phyloP scores from a whole-genome alignment of 2,797 vertebrate genomes.

The Neomorphus geoffroyi region DNA sequence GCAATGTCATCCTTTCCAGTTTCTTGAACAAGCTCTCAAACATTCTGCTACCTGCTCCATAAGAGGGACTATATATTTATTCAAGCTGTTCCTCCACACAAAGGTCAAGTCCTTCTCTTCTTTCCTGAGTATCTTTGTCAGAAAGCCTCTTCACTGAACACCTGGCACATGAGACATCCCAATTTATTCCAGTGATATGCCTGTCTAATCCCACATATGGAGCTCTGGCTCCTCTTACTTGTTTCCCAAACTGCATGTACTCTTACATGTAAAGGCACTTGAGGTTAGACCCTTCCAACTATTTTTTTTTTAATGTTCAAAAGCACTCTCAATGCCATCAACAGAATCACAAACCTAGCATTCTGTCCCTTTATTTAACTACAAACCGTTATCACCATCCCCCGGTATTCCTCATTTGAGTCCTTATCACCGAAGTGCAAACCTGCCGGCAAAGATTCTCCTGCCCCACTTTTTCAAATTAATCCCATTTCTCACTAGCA shows the following conservation, averaged over 20 bases:
- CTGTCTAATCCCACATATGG: not conserved
- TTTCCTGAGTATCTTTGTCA: not conserved
- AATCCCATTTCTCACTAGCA: not conserved
- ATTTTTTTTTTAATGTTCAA: not conserved
- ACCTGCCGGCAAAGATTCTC: not conserved
- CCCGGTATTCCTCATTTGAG: not conserved
- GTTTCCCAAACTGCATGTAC: not conserved
- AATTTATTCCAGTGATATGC: not conserved
- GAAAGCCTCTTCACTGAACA: not conserved
- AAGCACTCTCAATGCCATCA: not conserved
- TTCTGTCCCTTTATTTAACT: not conserved
- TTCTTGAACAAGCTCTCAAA: not conserved
- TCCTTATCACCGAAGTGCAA: not conserved
- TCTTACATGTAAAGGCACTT: not conserved
- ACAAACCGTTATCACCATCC: not conserved
- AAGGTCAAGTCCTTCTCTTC: not conserved
- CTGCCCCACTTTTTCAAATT: not conserved
- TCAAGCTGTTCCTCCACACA: not conserved
- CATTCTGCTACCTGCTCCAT: not conserved
- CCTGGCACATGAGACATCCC: not conserved
- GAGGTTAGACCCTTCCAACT: not conserved
- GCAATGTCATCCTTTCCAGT: not conserved
- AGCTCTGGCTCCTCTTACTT: not conserved
- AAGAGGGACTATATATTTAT: not conserved
- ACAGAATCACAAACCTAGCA: not conserved